These are phyloP conservation scores for Megathymus violae DNA, from an alignment of 1,140 invertebrate species.

Conservation along the genomic window DNA sequence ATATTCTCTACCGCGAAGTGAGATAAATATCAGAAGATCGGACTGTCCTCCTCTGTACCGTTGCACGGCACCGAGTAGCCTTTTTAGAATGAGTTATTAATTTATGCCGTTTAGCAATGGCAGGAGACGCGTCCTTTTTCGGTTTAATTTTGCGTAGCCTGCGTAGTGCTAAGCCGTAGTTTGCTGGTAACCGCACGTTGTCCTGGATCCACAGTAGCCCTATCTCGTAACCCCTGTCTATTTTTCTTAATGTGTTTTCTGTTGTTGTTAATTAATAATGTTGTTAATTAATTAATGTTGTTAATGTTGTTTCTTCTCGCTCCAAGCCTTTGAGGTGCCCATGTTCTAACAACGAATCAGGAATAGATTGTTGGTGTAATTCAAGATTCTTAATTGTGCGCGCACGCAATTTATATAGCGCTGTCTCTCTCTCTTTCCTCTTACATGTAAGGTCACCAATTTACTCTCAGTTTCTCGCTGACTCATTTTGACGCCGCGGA, in stretches of 20 bases:
- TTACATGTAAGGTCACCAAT: background rate
- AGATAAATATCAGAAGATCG: constrained; percentile 49
- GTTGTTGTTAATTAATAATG: too few relatives aligned
- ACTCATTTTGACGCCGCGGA: constrained; percentile 15
- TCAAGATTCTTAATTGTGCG: constrained; percentile 8
- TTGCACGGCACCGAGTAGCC: constrained; percentile 13
- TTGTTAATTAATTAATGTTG: too few relatives aligned
- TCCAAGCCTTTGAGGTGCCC: background rate
- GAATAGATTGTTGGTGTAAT: background rate
- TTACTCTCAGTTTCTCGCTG: background rate
- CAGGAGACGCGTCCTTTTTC: constrained; percentile 13
- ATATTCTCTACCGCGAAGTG: constrained; percentile 53
- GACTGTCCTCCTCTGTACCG: background rate
- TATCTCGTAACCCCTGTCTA: constrained; percentile 34
- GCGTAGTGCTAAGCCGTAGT: constrained; percentile 21
- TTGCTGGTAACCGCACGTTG: constrained; percentile 27
- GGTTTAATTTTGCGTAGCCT: constrained; percentile 10
- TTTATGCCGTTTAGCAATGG: constrained; percentile 7
- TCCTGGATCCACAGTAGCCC: constrained; percentile 38
- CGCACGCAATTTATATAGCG: background rate
- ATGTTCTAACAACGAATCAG: background rate
- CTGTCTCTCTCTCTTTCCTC: background rate
- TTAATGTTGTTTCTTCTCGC: too few relatives aligned
- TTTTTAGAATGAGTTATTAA: constrained; percentile 3
- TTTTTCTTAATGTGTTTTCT: constrained; percentile 1